Conservation (phyloP, 2,888 invertebrate species). For the Eupelmus urozonus region DNA sequence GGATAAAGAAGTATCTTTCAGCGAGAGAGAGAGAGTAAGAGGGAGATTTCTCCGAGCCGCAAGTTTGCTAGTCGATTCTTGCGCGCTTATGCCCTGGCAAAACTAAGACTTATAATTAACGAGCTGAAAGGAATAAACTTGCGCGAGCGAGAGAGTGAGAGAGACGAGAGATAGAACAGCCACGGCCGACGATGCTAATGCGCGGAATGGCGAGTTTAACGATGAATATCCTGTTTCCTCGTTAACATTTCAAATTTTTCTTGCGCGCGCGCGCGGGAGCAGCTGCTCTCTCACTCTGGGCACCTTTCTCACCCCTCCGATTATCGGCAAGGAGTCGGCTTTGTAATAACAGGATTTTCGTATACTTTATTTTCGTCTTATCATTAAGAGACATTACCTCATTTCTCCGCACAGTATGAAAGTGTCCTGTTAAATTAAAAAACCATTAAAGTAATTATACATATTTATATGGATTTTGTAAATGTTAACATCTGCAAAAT, state of each 20-base stretch:
- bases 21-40: slow-evolving; percentile 22
- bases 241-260: slow-evolving; percentile 58
- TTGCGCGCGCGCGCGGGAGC: no score
- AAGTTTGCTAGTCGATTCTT: slow-evolving; percentile 31
- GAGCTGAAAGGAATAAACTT: slow-evolving; percentile 47
- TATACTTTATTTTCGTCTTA: no score
- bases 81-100: slow-evolving; percentile 22
- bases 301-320: slow-evolving; percentile 21
- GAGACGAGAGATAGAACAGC: no score
- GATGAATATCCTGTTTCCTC: slow-evolving; percentile 57
- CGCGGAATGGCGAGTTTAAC: slow-evolving; percentile 51
- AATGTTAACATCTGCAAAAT: no score
- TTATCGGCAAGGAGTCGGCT: slow-evolving; percentile 25
- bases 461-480: no score
- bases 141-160: neutral
- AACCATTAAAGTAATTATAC: no score
- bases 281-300: no score
- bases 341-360: neutral
- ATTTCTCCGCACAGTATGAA: no score
- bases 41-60: slow-evolving; percentile 14
- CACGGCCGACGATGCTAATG: slow-evolving; percentile 42
- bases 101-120: slow-evolving; percentile 49
- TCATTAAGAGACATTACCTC: no score
- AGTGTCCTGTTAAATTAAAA: no score
- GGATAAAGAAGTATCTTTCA: slow-evolving; percentile 42